Evolutionary conservation across 1,140 invertebrate species (phyloP).

Genomic region (Lordiphosa stackelbergi): DNA sequence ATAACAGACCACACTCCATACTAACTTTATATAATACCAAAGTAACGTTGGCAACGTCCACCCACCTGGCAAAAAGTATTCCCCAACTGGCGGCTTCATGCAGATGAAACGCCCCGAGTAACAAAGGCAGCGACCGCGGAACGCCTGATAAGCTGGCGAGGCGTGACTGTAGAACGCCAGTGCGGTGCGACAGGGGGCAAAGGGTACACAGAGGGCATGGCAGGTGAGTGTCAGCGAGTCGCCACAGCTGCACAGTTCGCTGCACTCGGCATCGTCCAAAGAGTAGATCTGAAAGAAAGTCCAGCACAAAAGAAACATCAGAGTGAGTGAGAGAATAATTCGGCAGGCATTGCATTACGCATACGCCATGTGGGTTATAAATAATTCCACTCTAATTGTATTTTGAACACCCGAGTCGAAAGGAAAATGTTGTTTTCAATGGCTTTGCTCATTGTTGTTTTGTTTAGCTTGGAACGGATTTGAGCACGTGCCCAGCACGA

Average conservation of each 20-base stretch:
- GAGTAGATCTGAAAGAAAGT: slow-evolving; percentile 84
- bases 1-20: slow-evolving; percentile 10
- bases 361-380: slow-evolving; percentile 39
- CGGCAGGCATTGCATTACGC: slow-evolving; percentile 46
- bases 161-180: slow-evolving; percentile 93
- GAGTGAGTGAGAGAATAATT: slow-evolving; percentile 11
- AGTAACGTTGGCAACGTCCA: slow-evolving; percentile 8
- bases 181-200: slow-evolving; percentile 89
- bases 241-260: slow-evolving; percentile 88
- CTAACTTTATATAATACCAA: slow-evolving; percentile 16
- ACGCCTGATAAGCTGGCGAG: slow-evolving; percentile 91
- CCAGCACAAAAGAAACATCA: background rate
- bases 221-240: slow-evolving; percentile 86
- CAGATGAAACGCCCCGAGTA: slow-evolving; percentile 94
- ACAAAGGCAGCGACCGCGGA: slow-evolving; percentile 91
- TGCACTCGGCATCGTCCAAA: slow-evolving; percentile 89
- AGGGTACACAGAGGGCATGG: slow-evolving; percentile 90
- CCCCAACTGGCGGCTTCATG: slow-evolving; percentile 90
- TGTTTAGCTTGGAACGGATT: slow-evolving; percentile 9
- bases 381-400: slow-evolving; percentile 41
- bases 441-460: slow-evolving; percentile 16
- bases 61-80: slow-evolving; percentile 77
- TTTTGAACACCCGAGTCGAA: slow-evolving; percentile 29
- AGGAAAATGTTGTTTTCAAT: slow-evolving; percentile 22
- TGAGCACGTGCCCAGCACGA: slow-evolving; percentile 49